Evolutionary conservation across 1,140 invertebrate genomes (phyloP).

Genomic region (Pogonus chalceus): DNA sequence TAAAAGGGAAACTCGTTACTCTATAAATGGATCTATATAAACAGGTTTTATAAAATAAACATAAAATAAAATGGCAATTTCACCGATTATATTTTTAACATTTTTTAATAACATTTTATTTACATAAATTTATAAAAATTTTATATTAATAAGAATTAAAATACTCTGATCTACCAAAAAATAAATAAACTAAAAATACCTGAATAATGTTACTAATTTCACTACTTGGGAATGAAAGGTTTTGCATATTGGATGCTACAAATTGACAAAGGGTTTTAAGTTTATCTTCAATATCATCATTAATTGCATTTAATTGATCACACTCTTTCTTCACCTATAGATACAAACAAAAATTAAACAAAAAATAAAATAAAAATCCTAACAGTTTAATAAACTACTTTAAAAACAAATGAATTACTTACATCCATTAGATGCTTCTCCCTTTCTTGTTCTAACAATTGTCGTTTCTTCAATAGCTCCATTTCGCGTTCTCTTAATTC

Average conservation of each 20-base stretch:
- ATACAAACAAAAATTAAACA: conserved; percentile 32
- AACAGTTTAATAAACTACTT: conserved; percentile 14
- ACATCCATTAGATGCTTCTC: conserved; percentile 37
- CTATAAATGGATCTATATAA: neutral
- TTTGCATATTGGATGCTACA: conserved; percentile 37
- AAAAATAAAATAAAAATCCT: conserved; percentile 23
- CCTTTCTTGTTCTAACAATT: conserved; percentile 35
- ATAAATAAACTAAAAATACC: conserved; percentile 31
- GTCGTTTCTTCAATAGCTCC: conserved; percentile 35
- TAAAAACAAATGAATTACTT: conserved; percentile 23
- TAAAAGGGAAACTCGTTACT: no score
- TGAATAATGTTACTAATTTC: conserved; percentile 33
- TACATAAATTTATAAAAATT: conserved; percentile 12
- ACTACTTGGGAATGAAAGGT: conserved; percentile 33
- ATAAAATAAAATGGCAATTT: no score
- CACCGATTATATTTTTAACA: no score
- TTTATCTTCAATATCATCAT: conserved; percentile 40
- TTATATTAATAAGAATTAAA: conserved; percentile 6
- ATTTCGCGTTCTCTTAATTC: conserved; percentile 42
- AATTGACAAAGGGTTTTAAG: conserved; percentile 41
- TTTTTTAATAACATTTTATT: no score
- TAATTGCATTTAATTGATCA: conserved; percentile 41
- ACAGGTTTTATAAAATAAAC: neutral
- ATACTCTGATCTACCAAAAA: neutral
- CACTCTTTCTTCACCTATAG: conserved; percentile 50